These are phyloP conservation scores for Pholis gunnellus DNA, from an alignment of 2,113 vertebrate genomes.

Conservation along the genomic window DNA sequence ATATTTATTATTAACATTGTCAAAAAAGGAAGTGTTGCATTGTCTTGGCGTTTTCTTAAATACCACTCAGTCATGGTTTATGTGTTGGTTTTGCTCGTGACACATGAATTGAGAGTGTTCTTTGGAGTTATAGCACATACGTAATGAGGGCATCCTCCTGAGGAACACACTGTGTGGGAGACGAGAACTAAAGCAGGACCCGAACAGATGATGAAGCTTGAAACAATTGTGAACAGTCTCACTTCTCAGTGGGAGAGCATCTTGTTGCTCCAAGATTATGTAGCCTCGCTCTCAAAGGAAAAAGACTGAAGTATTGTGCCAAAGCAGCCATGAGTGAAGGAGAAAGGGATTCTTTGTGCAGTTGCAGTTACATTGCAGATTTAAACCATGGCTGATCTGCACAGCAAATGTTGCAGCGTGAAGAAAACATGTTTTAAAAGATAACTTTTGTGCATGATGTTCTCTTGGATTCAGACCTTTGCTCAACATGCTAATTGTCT, in stretches of 20 bases:
- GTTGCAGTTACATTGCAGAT: background rate
- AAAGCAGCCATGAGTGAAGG: conserved; percentile 22
- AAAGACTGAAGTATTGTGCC: conserved; percentile 1
- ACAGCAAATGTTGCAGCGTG: background rate
- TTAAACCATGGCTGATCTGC: background rate
- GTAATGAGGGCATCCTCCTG: conserved; percentile 53
- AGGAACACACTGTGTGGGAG: conserved; percentile 54
- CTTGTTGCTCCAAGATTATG: conserved; percentile 63
- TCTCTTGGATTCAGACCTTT: background rate
- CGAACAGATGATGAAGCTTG: conserved; percentile 69
- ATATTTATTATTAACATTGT: background rate
- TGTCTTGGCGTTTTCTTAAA: background rate
- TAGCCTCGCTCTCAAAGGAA: conserved; percentile 41
- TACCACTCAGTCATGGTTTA: background rate
- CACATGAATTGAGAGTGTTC: conserved; percentile 27
- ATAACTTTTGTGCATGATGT: background rate
- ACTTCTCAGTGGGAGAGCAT: conserved; percentile 64
- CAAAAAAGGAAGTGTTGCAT: background rate
- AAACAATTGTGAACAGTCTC: conserved; percentile 58
- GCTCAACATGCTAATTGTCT: background rate
- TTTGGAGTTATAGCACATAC: conserved; percentile 47
- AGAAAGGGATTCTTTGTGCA: background rate
- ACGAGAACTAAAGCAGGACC: conserved; percentile 34
- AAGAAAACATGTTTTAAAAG: background rate
- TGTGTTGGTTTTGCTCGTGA: background rate